Evolutionary conservation across 2,797 vertebrate genomes (phyloP).

Genomic region (Luscinia megarhynchos): DNA sequence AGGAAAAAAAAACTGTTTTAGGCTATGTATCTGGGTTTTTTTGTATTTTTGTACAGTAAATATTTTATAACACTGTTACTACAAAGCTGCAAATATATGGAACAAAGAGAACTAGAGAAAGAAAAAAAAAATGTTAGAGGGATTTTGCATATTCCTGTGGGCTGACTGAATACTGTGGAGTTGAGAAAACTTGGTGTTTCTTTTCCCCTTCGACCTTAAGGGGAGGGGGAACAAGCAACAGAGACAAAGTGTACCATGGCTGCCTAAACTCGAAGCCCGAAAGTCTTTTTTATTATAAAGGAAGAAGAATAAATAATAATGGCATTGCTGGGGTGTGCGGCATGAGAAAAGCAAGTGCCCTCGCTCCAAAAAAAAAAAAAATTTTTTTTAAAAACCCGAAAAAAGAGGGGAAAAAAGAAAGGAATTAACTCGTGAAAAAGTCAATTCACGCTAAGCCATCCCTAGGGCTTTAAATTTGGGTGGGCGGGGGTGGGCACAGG

Average conservation of each 20-base stretch:
- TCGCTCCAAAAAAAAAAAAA: neutral
- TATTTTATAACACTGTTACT: slow-evolving; percentile 74
- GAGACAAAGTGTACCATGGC: slow-evolving; percentile 56
- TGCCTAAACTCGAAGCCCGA: slow-evolving; percentile 40
- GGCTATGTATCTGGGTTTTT: slow-evolving; percentile 70
- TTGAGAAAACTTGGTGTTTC: slow-evolving; percentile 59
- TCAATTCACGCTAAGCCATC: slow-evolving; percentile 48
- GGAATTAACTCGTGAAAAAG: slow-evolving; percentile 26
- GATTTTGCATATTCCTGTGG: slow-evolving; percentile 78
- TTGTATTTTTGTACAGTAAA: slow-evolving; percentile 70
- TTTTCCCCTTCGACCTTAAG: slow-evolving; percentile 55
- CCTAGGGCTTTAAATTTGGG: slow-evolving; percentile 38
- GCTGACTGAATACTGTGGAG: slow-evolving; percentile 71
- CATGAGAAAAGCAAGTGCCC: slow-evolving; percentile 55
- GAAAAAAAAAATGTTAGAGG: slow-evolving; percentile 68
- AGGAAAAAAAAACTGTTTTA: slow-evolving; percentile 70
- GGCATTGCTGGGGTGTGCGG: slow-evolving; percentile 65
- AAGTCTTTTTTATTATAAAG: slow-evolving; percentile 8
- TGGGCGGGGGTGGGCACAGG: slow-evolving; percentile 1
- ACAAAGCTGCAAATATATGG: slow-evolving; percentile 71
- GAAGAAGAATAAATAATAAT: slow-evolving; percentile 50
- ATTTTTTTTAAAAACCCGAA: neutral
- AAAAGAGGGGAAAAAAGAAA: neutral
- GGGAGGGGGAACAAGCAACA: slow-evolving; percentile 50
- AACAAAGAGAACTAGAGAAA: slow-evolving; percentile 65